These are phyloP conservation scores for Eutolmus rufibarbis DNA, from an alignment of 2,888 invertebrate genomes.

Conservation along the genomic window DNA sequence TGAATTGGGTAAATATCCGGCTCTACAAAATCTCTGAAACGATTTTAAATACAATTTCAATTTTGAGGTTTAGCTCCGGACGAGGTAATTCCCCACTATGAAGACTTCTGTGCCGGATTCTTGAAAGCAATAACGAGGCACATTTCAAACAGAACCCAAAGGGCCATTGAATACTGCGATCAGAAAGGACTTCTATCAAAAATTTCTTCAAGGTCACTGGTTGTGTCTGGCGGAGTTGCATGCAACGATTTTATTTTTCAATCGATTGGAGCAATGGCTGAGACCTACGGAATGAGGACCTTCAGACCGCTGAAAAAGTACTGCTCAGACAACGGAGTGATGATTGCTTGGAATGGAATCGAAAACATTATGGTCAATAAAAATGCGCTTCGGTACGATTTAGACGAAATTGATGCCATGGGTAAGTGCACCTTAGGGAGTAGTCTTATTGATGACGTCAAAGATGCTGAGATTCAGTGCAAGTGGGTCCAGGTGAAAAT, in stretches of 20 bases:
- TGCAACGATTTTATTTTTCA: constrained; percentile 83
- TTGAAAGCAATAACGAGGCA: constrained; percentile 79
- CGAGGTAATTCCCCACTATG: constrained; percentile 75
- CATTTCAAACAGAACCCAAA: constrained; percentile 80
- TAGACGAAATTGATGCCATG: constrained; percentile 67
- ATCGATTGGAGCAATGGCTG: constrained; percentile 73
- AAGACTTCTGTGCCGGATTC: constrained; percentile 87
- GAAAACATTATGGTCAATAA: constrained; percentile 67
- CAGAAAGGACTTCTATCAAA: constrained; percentile 69
- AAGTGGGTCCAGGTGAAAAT: constrained; percentile 56
- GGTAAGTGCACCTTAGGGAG: constrained; percentile 54
- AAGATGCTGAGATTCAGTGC: constrained; percentile 56
- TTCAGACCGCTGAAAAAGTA: constrained; percentile 81
- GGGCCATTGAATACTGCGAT: constrained; percentile 80
- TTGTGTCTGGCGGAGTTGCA: constrained; percentile 95
- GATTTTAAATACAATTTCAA: background rate
- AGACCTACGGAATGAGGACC: constrained; percentile 70
- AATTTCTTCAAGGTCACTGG: constrained; percentile 67
- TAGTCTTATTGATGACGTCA: constrained; percentile 53
- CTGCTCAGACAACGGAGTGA: constrained; percentile 97
- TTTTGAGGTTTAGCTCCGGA: constrained; percentile 68
- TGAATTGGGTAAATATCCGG: constrained; percentile 54
- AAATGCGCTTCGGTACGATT: constrained; percentile 44
- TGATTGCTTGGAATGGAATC: constrained; percentile 99
- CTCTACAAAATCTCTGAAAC: background rate